Evolutionary conservation across 1,140 invertebrate genomes (phyloP).

Genomic region (Aradophagus sp.): DNA sequence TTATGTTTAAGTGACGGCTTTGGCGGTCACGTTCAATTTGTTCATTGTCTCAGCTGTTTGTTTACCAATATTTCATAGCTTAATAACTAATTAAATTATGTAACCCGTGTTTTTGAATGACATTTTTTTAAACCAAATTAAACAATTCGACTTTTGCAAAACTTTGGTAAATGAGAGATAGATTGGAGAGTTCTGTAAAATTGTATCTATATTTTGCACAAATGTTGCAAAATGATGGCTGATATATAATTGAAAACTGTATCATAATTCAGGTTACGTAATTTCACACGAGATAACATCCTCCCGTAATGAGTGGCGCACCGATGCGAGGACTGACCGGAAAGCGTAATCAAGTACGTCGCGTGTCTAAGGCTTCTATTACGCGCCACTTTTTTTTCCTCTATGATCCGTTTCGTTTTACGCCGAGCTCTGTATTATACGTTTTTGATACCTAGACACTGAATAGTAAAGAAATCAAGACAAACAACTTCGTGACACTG

Average conservation of each 20-base stretch:
- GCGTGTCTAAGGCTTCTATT: constrained; percentile 46
- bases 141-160: no score
- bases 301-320: constrained; percentile 43
- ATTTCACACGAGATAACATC: constrained; percentile 57
- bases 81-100: no score
- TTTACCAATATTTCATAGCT: no score
- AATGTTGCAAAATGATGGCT: no score
- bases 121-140: no score
- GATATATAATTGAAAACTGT: no score
- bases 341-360: constrained; percentile 52
- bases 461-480: no score
- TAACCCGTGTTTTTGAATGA: no score
- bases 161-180: no score
- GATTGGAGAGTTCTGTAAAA: no score
- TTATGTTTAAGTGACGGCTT: constrained; percentile 14
- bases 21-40: background rate
- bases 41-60: no score
- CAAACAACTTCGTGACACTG: background rate
- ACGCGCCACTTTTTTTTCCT: constrained; percentile 21
- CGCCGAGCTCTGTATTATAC: constrained; percentile 2
- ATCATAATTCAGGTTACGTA: constrained; percentile 53
- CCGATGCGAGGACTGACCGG: constrained; percentile 45
- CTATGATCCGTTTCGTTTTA: constrained; percentile 21
- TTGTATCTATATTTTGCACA: no score
- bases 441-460: constrained; percentile 1